phyloP scores from a whole-genome alignment of 2,888 invertebrate species.

The Ditula angustiorana region DNA sequence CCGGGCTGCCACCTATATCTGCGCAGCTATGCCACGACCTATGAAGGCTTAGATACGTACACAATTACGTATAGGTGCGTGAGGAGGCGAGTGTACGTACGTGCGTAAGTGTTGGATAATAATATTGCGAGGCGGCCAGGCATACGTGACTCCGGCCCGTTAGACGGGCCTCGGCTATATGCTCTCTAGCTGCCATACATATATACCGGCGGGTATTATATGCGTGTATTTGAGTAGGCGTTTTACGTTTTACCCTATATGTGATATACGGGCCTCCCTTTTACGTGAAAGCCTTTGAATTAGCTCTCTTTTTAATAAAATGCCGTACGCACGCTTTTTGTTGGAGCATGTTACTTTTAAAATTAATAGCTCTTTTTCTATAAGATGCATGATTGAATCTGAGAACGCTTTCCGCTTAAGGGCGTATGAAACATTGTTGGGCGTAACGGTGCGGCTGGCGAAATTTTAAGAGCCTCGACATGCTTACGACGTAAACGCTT shows the following conservation, averaged over 20 bases:
- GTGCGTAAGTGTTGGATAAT: slow-evolving; percentile 83
- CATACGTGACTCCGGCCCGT: slow-evolving; percentile 82
- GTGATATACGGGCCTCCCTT: slow-evolving; percentile 70
- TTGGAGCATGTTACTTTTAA: slow-evolving; percentile 41
- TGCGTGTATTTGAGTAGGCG: slow-evolving; percentile 67
- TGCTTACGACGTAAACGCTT: background rate
- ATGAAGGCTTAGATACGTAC: slow-evolving; percentile 50
- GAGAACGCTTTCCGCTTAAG: slow-evolving; percentile 18
- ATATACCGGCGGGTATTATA: slow-evolving; percentile 51
- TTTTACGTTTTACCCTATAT: slow-evolving; percentile 67
- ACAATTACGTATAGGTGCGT: slow-evolving; percentile 52
- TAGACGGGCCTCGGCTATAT: slow-evolving; percentile 77
- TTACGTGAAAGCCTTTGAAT: slow-evolving; percentile 78
- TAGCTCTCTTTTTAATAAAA: slow-evolving; percentile 78
- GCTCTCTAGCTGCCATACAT: slow-evolving; percentile 56
- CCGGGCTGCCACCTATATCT: slow-evolving; percentile 66
- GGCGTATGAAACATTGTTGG: slow-evolving; percentile 3
- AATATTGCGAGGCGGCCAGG: slow-evolving; percentile 78
- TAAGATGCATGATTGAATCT: slow-evolving; percentile 31
- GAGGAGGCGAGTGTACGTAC: slow-evolving; percentile 63
- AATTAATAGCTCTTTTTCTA: slow-evolving; percentile 39
- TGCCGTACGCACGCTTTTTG: slow-evolving; percentile 48
- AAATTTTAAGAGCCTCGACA: slow-evolving; percentile 1
- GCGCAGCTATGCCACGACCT: slow-evolving; percentile 44
- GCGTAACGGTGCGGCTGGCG: background rate